A percentile compares a stretch with the other conserved stretches of the same genome.
These are phyloP conservation scores for Cyclophora punctaria DNA, from an alignment of 2,888 invertebrate species.

Conservation along the genomic window DNA sequence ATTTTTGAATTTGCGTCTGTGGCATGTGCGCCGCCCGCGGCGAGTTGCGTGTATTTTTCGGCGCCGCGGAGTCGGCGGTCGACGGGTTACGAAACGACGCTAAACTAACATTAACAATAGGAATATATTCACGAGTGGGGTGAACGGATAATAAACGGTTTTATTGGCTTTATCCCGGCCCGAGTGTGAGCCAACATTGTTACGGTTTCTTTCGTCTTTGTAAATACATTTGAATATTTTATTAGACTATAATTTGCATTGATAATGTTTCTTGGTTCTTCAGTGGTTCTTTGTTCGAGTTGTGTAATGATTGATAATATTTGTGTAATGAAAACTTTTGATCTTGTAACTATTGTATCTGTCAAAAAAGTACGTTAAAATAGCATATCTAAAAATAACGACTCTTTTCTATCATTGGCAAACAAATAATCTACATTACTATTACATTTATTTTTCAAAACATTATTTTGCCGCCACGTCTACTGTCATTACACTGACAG, in stretches of 20 bases:
- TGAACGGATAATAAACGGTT: conserved; percentile 57
- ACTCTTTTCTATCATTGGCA: too few species aligned
- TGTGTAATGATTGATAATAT: too few species aligned
- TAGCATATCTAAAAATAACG: too few species aligned
- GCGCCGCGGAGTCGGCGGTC: conserved; percentile 44
- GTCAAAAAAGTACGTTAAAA: too few species aligned
- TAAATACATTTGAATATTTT: conserved; percentile 38
- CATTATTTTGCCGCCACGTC: too few species aligned
- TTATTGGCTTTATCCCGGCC: conserved; percentile 53
- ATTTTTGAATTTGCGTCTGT: conserved; percentile 53
- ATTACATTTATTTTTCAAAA: too few species aligned
- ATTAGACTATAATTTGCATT: conserved; percentile 12
- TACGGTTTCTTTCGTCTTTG: conserved; percentile 30
- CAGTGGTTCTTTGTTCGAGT: too few species aligned
- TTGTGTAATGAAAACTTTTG: too few species aligned
- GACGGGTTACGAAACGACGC: conserved; percentile 19
- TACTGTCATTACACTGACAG: too few species aligned
- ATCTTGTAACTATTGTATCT: too few species aligned
- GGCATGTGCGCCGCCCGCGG: conserved; percentile 64
- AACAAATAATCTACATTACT: too few species aligned
- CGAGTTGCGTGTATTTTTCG: conserved; percentile 36
- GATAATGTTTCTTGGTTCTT: background rate
- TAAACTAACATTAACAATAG: conserved; percentile 47
- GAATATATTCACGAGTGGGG: conserved; percentile 53
- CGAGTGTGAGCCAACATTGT: conserved; percentile 37